These are phyloP conservation scores for Atractosteus spatula DNA, from an alignment of 2,113 vertebrate genomes.

Conservation along the genomic window DNA sequence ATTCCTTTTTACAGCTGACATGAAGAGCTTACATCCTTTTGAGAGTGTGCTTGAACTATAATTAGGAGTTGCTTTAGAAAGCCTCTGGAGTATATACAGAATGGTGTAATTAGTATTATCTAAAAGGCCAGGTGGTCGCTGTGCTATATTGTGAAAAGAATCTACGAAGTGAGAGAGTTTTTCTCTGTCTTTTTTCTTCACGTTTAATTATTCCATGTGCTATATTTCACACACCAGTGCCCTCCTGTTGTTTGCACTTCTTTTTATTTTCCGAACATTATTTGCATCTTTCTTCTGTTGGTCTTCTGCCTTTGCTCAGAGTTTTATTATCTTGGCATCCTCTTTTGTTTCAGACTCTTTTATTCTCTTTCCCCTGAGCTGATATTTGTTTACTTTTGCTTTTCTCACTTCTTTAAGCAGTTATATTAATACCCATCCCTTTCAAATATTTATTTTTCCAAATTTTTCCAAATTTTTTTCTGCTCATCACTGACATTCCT, in stretches of 20 bases:
- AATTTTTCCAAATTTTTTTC: too few relatives aligned
- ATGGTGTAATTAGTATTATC: constrained; percentile 23
- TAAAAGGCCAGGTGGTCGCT: constrained; percentile 29
- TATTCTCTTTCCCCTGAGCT: constrained; percentile 47
- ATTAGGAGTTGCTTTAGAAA: constrained; percentile 23
- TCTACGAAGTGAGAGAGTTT: neutral
- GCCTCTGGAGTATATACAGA: neutral
- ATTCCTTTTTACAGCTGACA: too few relatives aligned
- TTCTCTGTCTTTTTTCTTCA: constrained; percentile 18
- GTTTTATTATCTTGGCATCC: neutral
- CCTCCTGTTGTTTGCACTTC: constrained; percentile 21
- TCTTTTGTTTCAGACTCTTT: constrained; percentile 32
- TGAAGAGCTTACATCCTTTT: neutral
- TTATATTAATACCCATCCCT: constrained; percentile 62
- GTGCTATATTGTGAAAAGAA: constrained; percentile 17
- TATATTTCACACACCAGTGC: constrained; percentile 11
- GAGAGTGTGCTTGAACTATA: constrained; percentile 19
- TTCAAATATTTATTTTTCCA: constrained; percentile 74
- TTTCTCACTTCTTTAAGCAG: constrained; percentile 53
- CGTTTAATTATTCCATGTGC: constrained; percentile 29
- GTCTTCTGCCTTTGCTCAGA: constrained; percentile 1
- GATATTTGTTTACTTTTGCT: constrained; percentile 61
- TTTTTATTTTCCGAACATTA: constrained; percentile 4
- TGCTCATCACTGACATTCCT: constrained; percentile 41
- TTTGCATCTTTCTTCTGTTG: constrained; percentile 31